These are phyloP conservation scores for Aplochiton taeniatus DNA, from an alignment of 2,797 vertebrate genomes.

Conservation along the genomic window DNA sequence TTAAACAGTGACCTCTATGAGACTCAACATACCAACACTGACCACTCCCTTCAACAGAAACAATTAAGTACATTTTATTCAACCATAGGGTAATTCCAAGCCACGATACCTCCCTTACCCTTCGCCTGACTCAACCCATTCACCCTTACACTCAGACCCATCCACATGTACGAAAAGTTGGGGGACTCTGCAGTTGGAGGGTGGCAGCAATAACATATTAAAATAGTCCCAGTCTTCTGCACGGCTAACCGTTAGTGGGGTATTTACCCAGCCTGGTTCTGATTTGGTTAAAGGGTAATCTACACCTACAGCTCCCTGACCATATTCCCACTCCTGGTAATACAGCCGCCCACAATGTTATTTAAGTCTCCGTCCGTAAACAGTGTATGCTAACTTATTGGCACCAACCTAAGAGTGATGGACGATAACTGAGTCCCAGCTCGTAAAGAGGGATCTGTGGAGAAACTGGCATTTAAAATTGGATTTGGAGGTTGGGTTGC, in stretches of 20 bases:
- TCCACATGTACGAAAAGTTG: conserved; percentile 43
- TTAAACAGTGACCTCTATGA: no score
- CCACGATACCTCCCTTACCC: neutral
- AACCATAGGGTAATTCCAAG: no score
- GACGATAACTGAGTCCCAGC: conserved; percentile 61
- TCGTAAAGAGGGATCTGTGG: conserved; percentile 40
- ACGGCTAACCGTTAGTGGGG: conserved; percentile 53
- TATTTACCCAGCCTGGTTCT: conserved; percentile 70
- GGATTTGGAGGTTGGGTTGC: conserved; percentile 55
- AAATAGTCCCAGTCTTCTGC: conserved; percentile 58
- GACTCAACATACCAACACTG: no score
- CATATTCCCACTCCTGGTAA: conserved; percentile 64
- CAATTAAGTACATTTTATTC: no score
- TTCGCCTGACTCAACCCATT: conserved; percentile 13
- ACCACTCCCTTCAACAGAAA: no score
- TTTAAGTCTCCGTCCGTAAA: conserved; percentile 54
- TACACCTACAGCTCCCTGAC: conserved; percentile 61
- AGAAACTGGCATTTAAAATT: conserved; percentile 70
- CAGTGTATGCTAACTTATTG: conserved; percentile 65
- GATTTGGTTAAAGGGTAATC: conserved; percentile 64
- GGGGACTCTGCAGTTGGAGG: conserved; percentile 49
- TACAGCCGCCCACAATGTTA: conserved; percentile 54
- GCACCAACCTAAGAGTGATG: conserved; percentile 70
- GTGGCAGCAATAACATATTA: conserved; percentile 64
- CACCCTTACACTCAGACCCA: conserved; percentile 24